A percentile compares a stretch with the other conserved stretches of the same genome.
These are phyloP conservation scores for Oncopeltus fasciatus DNA, from an alignment of 1,140 invertebrate species.

Conservation along the genomic window DNA sequence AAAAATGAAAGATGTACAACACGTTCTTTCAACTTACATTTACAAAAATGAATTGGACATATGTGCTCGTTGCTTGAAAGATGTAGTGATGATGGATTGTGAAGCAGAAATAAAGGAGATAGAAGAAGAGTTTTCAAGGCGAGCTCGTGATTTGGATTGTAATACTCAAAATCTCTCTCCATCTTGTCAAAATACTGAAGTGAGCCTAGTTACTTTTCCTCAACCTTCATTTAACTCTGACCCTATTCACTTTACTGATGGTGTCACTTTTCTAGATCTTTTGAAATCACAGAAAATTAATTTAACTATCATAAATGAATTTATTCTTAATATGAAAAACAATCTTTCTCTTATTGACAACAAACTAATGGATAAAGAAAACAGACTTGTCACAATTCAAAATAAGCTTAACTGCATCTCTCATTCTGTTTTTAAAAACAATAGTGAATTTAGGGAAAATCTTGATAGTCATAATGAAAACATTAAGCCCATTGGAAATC, in stretches of 20 bases:
- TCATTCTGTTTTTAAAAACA: neutral
- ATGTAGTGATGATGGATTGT: conserved; percentile 10
- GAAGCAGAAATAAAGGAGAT: conserved; percentile 15
- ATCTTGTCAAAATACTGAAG: neutral
- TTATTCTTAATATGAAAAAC: neutral
- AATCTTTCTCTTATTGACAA: neutral
- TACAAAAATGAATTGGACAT: conserved; percentile 8
- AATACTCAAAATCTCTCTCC: too few species aligned
- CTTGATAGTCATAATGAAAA: neutral
- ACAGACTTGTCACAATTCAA: neutral
- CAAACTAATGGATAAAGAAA: neutral
- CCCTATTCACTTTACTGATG: neutral
- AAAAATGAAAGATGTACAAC: conserved; percentile 9
- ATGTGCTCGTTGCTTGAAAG: conserved; percentile 4
- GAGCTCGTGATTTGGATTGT: neutral
- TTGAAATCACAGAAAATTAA: neutral
- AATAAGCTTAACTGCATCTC: neutral
- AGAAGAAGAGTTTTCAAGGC: conserved; percentile 6
- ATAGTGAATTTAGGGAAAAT: neutral
- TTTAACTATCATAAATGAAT: too few species aligned
- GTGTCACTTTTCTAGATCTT: neutral
- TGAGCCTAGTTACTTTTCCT: neutral
- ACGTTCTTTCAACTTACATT: neutral
- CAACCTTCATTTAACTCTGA: neutral
- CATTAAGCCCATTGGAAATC: neutral